A percentile compares a stretch with the other conserved stretches of the same genome.
These are phyloP conservation scores for Brachirus orientalis DNA, from an alignment of 2,113 vertebrate genomes.

Conservation along the genomic window DNA sequence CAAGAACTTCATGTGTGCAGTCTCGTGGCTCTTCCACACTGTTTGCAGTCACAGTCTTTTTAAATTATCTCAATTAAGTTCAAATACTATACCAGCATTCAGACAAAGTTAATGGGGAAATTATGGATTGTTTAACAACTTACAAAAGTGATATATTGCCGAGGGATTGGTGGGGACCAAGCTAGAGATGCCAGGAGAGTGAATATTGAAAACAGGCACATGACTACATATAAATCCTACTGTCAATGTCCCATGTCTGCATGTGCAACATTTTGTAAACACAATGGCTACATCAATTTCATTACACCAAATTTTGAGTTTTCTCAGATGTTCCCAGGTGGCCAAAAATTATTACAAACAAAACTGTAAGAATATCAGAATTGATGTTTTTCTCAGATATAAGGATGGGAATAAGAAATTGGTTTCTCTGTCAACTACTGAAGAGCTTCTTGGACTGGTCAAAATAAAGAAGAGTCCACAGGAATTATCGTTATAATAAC, in stretches of 20 bases:
- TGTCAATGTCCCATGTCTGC: too few relatives aligned
- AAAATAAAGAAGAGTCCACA: not conserved
- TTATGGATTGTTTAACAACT: not conserved
- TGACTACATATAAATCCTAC: too few relatives aligned
- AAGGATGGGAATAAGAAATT: not conserved
- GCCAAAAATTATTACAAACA: not conserved
- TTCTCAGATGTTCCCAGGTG: not conserved
- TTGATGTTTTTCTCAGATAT: not conserved
- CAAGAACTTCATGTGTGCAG: not conserved
- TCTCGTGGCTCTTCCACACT: too few relatives aligned
- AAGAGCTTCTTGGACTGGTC: not conserved
- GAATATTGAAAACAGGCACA: not conserved
- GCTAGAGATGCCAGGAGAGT: not conserved
- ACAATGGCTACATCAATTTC: too few relatives aligned
- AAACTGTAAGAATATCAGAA: not conserved
- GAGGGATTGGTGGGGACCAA: not conserved
- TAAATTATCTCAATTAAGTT: not conserved
- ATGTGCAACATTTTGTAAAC: too few relatives aligned
- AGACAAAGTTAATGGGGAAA: not conserved
- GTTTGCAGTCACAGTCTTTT: too few relatives aligned
- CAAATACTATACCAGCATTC: not conserved
- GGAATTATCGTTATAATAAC: too few relatives aligned
- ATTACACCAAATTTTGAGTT: not conserved
- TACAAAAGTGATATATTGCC: not conserved
- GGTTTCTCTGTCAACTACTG: slow-evolving; percentile 6